A percentile compares a stretch with the other conserved stretches of the same genome.
Conservation (phyloP, 2,113 vertebrate genomes). For the Rhombomys opimus region DNA sequence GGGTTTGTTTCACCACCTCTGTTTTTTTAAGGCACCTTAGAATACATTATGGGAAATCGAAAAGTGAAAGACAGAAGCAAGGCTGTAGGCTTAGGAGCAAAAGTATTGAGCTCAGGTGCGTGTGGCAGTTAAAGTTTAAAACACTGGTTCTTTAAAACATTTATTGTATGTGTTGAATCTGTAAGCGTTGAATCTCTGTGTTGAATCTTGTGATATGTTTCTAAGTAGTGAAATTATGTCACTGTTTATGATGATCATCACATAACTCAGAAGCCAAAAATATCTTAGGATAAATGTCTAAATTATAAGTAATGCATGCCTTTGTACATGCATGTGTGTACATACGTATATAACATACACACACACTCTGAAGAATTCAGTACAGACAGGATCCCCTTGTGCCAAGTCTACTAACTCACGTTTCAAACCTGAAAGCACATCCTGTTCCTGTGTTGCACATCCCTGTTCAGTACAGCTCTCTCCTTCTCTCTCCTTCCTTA, state of each 20-base stretch:
- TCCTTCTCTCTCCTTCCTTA: background rate
- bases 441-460: background rate
- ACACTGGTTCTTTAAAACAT: background rate
- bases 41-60: background rate
- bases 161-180: background rate
- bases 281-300: background rate
- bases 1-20: background rate
- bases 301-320: background rate
- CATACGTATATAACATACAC: background rate
- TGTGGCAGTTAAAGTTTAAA: background rate
- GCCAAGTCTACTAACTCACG: background rate
- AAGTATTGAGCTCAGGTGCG: background rate
- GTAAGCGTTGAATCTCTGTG: background rate
- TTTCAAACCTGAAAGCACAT: background rate
- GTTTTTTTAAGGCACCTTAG: background rate
- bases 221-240: background rate
- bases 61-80: background rate
- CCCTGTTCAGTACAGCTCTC: background rate
- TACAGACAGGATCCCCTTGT: background rate
- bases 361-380: background rate
- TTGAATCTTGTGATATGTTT: background rate
- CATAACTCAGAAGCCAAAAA: background rate
- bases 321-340: background rate
- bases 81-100: rapidly evolving
- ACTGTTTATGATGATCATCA: background rate